Percentiles rank a stretch among this genome's conserved stretches.
Evolutionary conservation across 2,888 invertebrate genomes (phyloP).

Genomic region (Exephanes ischioxanthus): DNA sequence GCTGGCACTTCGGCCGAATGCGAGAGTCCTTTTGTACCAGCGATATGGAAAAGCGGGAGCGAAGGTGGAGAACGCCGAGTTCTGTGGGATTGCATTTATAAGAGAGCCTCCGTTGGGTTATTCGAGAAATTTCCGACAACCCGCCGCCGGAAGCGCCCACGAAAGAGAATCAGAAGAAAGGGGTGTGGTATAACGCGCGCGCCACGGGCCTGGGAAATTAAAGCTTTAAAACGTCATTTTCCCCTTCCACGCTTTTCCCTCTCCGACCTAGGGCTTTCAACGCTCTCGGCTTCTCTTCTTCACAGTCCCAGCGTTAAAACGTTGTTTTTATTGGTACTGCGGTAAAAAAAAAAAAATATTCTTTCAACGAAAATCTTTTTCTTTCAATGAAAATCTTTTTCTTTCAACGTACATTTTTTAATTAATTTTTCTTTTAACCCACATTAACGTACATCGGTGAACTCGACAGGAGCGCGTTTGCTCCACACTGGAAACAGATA

Average conservation of each 20-base stretch:
- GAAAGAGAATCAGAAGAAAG: slow-evolving; percentile 25
- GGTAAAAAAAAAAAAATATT: not conserved
- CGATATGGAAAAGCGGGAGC: slow-evolving; percentile 39
- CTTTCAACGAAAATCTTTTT: not conserved
- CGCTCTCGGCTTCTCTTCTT: slow-evolving; percentile 9
- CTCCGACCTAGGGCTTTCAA: slow-evolving; percentile 6
- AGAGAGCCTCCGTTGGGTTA: slow-evolving; percentile 11
- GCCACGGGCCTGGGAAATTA: slow-evolving; percentile 52
- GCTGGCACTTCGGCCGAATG: slow-evolving; percentile 57
- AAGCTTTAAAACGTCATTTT: slow-evolving; percentile 38
- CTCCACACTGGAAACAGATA: no score
- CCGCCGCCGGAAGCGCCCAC: slow-evolving; percentile 18
- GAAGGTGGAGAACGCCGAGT: slow-evolving; percentile 7
- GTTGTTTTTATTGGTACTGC: slow-evolving; percentile 13
- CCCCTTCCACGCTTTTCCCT: slow-evolving; percentile 20
- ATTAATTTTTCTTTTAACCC: no score
- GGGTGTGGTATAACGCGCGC: slow-evolving; percentile 48
- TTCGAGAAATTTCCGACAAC: slow-evolving; percentile 55
- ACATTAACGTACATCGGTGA: no score
- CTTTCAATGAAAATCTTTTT: not conserved
- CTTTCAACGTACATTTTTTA: no score
- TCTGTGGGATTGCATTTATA: slow-evolving; percentile 13
- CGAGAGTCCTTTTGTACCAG: slow-evolving; percentile 42
- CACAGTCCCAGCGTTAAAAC: slow-evolving; percentile 18
- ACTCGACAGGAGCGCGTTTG: no score